These are phyloP conservation scores for Tyrannus savana DNA, from an alignment of 2,113 vertebrate genomes.

Conservation along the genomic window DNA sequence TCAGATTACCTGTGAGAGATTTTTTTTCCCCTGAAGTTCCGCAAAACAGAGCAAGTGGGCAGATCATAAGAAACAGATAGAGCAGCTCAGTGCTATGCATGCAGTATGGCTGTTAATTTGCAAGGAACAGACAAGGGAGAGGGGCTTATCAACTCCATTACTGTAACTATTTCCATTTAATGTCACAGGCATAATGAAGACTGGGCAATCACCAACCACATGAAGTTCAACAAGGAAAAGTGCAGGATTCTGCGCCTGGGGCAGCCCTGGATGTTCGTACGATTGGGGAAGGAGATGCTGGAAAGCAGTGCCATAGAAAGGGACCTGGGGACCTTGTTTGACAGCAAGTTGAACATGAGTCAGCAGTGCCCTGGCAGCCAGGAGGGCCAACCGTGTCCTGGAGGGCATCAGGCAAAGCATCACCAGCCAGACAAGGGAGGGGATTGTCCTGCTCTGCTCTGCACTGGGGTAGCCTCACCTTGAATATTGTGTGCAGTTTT, in stretches of 20 bases:
- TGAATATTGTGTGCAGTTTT: background rate
- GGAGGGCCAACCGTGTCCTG: background rate
- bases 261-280: background rate
- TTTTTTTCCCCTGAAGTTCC: background rate
- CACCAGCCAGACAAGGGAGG: background rate
- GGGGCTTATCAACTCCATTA: background rate
- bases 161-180: background rate
- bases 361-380: background rate
- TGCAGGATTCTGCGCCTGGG: background rate
- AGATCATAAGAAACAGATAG: background rate
- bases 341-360: background rate
- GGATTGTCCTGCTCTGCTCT: background rate
- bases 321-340: background rate
- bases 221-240: background rate
- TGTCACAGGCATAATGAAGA: background rate
- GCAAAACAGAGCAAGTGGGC: background rate
- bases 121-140: background rate
- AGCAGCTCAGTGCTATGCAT: background rate
- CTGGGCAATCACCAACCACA: background rate
- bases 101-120: background rate
- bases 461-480: background rate
- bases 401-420: background rate
- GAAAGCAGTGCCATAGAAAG: background rate
- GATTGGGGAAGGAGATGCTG: background rate
- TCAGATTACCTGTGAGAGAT: background rate